A percentile compares a stretch with the other conserved stretches of the same genome.
Conservation (phyloP, 2,888 invertebrate species). For the Orthosia incerta region DNA sequence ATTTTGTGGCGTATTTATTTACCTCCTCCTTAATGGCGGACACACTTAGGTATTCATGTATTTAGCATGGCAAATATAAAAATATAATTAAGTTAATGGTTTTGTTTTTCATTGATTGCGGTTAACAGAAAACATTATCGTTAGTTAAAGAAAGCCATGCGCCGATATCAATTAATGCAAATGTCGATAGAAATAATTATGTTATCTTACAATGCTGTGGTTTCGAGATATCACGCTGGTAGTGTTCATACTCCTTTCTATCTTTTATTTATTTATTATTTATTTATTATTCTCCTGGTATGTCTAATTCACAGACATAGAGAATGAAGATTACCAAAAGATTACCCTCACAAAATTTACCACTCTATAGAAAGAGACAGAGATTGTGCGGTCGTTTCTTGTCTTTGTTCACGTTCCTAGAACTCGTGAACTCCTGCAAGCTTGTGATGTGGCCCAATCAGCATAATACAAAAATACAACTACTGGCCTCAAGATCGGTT, state of each 20-base stretch:
- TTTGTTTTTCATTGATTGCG: conserved; percentile 10
- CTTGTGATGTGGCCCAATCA: neutral
- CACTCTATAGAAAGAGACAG: neutral
- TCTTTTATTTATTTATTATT: too few species aligned
- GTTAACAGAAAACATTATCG: neutral
- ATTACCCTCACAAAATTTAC: neutral
- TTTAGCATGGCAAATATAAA: neutral
- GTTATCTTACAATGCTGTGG: neutral
- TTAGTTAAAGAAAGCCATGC: neutral
- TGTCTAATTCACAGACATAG: neutral
- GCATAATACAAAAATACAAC: neutral
- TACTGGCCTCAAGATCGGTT: neutral
- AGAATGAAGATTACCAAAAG: too few species aligned
- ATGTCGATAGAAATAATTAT: neutral
- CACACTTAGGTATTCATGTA: too few species aligned
- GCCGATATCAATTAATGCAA: neutral
- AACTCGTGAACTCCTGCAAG: too few species aligned
- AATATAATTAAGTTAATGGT: conserved; percentile 9
- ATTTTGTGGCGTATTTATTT: too few species aligned
- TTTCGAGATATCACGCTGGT: neutral
- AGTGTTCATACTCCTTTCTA: neutral
- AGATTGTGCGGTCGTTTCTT: neutral
- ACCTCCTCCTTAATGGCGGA: too few species aligned
- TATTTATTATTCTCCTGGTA: neutral
- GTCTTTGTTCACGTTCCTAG: too few species aligned